A percentile compares a stretch with the other conserved stretches of the same genome.
Evolutionary conservation across 2,888 invertebrate species (phyloP).

Genomic region (Emmelina monodactyla): DNA sequence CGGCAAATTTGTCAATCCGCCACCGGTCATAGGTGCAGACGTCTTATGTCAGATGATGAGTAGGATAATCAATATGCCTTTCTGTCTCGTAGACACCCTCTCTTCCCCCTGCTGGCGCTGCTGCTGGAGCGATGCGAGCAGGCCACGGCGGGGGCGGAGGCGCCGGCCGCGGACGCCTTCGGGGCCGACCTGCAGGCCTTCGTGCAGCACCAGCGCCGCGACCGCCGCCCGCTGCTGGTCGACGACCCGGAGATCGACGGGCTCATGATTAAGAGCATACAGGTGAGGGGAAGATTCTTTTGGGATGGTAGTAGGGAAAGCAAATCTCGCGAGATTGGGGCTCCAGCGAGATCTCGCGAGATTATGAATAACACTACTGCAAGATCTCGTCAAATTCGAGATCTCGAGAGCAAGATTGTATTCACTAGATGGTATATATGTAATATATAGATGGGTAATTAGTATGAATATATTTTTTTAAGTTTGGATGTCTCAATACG

Average conservation of each 20-base stretch:
- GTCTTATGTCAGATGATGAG: too few species aligned
- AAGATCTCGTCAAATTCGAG: slow-evolving; percentile 8
- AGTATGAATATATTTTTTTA: too few species aligned
- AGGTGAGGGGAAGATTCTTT: too few species aligned
- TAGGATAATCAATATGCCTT: too few species aligned
- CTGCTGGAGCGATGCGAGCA: slow-evolving; percentile 96
- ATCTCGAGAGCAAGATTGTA: slow-evolving; percentile 6
- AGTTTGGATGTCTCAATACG: too few species aligned
- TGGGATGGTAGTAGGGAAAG: slow-evolving; percentile 4
- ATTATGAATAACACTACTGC: slow-evolving; percentile 8
- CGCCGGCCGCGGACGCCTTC: slow-evolving; percentile 83
- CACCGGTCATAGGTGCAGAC: too few species aligned
- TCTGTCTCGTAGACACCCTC: slow-evolving; percentile 78
- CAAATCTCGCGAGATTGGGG: slow-evolving; percentile 10
- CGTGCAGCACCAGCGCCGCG: slow-evolving; percentile 88
- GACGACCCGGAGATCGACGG: slow-evolving; percentile 96
- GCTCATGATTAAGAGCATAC: slow-evolving; percentile 69
- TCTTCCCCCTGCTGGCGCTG: slow-evolving; percentile 90
- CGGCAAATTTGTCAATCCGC: too few species aligned
- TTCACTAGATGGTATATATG: too few species aligned
- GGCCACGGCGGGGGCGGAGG: slow-evolving; percentile 91
- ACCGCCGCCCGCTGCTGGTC: slow-evolving; percentile 84
- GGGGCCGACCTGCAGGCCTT: slow-evolving; percentile 89
- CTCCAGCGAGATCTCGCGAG: slow-evolving; percentile 9
- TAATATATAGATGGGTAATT: too few species aligned